Evolutionary conservation across 35 echinoderm and acorn worm genomes (phyloP).

Genomic region (Acanthaster planci): DNA sequence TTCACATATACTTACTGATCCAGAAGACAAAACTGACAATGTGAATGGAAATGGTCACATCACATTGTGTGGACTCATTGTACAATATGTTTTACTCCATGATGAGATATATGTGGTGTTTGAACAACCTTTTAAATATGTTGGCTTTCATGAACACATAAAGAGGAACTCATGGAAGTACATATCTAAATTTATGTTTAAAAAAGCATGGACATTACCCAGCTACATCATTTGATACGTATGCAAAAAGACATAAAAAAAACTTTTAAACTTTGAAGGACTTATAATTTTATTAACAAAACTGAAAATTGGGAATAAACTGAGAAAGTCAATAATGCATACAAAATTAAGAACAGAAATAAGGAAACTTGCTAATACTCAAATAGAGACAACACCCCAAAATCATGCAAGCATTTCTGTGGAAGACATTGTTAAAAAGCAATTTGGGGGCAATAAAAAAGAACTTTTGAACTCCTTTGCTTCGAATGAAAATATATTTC

Average conservation of each 20-base stretch:
- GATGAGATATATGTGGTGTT: neutral
- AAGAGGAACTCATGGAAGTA: constrained; percentile 19
- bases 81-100: neutral
- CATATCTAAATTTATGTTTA: neutral
- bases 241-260: neutral
- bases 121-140: neutral
- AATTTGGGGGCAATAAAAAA: neutral
- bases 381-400: neutral
- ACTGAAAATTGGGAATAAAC: neutral
- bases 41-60: neutral
- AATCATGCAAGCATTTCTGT: neutral
- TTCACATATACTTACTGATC: neutral
- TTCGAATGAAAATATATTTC: no score
- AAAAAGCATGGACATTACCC: neutral
- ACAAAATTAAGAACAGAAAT: neutral
- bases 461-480: neutral
- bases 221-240: neutral
- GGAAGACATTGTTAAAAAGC: neutral
- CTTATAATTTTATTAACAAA: neutral
- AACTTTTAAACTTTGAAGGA: neutral
- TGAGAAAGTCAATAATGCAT: neutral
- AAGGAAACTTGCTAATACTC: neutral
- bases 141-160: neutral
- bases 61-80: neutral
- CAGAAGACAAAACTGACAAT: neutral